Percentiles rank a stretch among this genome's conserved stretches.
These are phyloP conservation scores for Eulimnadia texana DNA, from an alignment of 1,140 invertebrate species.

Conservation along the genomic window DNA sequence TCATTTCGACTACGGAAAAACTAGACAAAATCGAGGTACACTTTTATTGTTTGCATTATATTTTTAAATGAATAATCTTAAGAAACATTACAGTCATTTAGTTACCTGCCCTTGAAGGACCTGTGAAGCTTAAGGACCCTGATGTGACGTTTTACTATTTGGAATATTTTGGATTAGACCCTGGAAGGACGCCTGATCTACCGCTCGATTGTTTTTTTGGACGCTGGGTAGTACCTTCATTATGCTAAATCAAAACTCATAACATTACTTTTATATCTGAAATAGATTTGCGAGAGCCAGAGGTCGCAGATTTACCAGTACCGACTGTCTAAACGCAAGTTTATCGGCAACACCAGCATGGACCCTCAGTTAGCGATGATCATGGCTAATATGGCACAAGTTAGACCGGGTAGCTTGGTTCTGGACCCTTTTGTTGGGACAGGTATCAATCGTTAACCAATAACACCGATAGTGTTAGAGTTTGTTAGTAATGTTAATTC, in stretches of 20 bases:
- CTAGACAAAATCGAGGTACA: constrained; percentile 7
- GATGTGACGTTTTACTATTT: constrained; percentile 60
- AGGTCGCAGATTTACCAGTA: constrained; percentile 59
- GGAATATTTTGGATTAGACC: constrained; percentile 72
- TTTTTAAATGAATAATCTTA: constrained; percentile 10
- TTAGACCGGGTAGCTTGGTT: constrained; percentile 54
- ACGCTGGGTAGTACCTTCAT: constrained; percentile 46
- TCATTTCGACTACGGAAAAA: constrained; percentile 5
- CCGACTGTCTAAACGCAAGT: constrained; percentile 76
- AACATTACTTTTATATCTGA: constrained; percentile 17
- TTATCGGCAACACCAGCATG: constrained; percentile 96
- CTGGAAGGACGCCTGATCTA: constrained; percentile 49
- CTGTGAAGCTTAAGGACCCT: constrained; percentile 68
- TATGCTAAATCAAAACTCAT: background rate
- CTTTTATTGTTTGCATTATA: constrained; percentile 4
- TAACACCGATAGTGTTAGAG: background rate
- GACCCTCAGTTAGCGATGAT: constrained; percentile 79
- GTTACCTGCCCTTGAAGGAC: constrained; percentile 63
- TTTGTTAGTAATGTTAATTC: too few relatives aligned
- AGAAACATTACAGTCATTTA: constrained; percentile 41
- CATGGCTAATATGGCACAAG: constrained; percentile 84
- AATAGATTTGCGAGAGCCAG: constrained; percentile 62
- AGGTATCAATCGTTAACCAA: constrained; percentile 28
- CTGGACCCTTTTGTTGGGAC: constrained; percentile 92
- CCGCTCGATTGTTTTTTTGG: constrained; percentile 71